Percentiles rank a stretch among this genome's conserved stretches.
Evolutionary conservation across 1,140 invertebrate genomes (phyloP).

Genomic region (Cherax destructor): DNA sequence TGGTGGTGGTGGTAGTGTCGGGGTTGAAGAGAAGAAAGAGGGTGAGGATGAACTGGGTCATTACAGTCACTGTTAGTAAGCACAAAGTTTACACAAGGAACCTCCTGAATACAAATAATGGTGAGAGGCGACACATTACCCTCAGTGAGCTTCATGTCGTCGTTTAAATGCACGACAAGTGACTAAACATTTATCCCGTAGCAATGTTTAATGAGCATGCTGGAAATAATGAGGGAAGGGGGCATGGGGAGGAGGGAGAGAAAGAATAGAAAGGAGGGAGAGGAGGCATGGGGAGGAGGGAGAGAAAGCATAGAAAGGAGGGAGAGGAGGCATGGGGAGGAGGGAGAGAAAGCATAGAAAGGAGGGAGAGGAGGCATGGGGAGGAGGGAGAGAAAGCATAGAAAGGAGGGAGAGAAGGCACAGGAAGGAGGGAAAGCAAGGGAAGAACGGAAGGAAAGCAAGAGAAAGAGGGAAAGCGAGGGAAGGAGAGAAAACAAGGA

Average conservation of each 20-base stretch:
- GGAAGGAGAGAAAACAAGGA: neutral
- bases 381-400: neutral
- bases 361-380: neutral
- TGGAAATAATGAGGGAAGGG: neutral
- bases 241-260: neutral
- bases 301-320: neutral
- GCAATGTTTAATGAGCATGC: neutral
- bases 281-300: no score
- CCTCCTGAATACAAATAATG: neutral
- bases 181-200: neutral
- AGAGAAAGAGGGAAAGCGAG: neutral
- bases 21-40: no score
- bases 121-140: neutral
- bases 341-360: neutral
- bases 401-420: neutral
- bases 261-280: neutral
- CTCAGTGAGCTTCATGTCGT: neutral
- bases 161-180: neutral
- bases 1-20: neutral
- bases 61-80: neutral
- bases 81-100: neutral
- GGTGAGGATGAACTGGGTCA: neutral
- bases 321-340: neutral
- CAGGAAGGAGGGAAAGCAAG: neutral
- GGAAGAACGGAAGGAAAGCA: neutral